Evolutionary conservation across 2,797 vertebrate genomes (phyloP).

Genomic region (Syndactyla subalaris): DNA sequence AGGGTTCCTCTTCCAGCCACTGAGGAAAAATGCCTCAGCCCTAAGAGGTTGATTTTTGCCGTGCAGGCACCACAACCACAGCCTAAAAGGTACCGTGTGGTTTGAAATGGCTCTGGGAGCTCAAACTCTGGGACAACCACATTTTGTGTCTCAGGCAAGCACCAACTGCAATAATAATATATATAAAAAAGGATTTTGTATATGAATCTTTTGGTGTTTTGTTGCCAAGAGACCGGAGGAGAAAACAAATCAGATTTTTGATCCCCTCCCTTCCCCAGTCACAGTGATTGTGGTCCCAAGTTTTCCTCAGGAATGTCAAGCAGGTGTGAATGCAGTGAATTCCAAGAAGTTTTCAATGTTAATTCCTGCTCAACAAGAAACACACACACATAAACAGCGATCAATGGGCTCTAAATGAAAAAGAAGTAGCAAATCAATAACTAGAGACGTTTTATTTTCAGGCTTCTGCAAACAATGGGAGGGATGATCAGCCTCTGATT

Average conservation of each 20-base stretch:
- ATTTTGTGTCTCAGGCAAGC: not conserved
- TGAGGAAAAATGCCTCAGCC: not conserved
- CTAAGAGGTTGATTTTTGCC: not conserved
- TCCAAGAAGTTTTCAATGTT: conserved; percentile 46
- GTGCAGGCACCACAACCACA: not conserved
- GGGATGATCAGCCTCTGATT: conserved; percentile 12
- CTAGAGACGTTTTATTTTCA: conserved; percentile 32
- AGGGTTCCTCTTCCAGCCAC: not conserved
- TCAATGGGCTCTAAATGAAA: conserved; percentile 48
- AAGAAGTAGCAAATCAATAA: conserved; percentile 50
- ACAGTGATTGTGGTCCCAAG: not conserved
- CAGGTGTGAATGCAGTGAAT: not conserved
- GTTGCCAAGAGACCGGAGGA: not conserved
- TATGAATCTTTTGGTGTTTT: not conserved
- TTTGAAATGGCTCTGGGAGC: not conserved
- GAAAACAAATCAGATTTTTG: not conserved
- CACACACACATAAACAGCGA: conserved; percentile 22
- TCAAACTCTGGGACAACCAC: not conserved
- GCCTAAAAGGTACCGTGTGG: not conserved
- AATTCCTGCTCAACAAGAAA: conserved; percentile 51
- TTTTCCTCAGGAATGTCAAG: not conserved
- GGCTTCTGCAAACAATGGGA: conserved; percentile 42
- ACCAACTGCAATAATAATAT: not conserved
- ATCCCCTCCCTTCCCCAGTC: not conserved
- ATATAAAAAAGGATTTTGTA: not conserved